Base-by-base conservation (phyloP, 2,113 vertebrate species). In the Maccullochella peelii region DNA sequence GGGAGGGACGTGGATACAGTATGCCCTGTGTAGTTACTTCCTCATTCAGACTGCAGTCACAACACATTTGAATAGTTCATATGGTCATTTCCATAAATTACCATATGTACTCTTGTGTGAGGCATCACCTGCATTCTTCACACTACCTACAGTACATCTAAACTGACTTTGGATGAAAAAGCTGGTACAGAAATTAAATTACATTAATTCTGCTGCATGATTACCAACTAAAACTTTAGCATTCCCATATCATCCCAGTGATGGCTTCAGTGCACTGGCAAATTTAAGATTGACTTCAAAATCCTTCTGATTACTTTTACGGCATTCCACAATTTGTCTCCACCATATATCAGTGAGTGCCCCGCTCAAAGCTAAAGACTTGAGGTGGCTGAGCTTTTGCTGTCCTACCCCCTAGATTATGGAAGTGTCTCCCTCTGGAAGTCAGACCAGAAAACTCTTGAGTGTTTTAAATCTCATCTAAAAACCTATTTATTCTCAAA, bases 41-140 rank as follows among this genome's bases (percentile, higher is more conserved):
- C 30, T 68, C 61, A 38, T 52, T 77, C 61, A 55, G 6, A 73
- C 25, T 38, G 30, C 33, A 65, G 58, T 79, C 77, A 74, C 36
- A 73, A 83, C 27, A 70, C 67, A 82, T 86, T 83, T 80, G 54
- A 86, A 86, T 68, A 73, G 42, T 57, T 65, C 80, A n/a, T n/a
- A n/a, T n/a, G n/a, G n/a, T n/a, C n/a, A n/a, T n/a, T 91, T 92
- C 33, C 61, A 83, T 86, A 80, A 86, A 81, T 72, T 78, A 79
- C 14, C 50, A 82, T 71, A 25, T 33, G 8, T 2, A 6, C 61
- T 30, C 36, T 18, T 44, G 18, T 33, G 5, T 47, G 7, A 23
- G 63, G 55, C 11, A 72, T 2, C 52, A 70, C 77, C 67, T 78
- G 76, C 12, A 8, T 25, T 12, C 2, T 50, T 57, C 42, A 52